A percentile compares a stretch with the other conserved stretches of the same genome.
These are phyloP conservation scores for Oreocharis arfaki DNA, from an alignment of 2,113 vertebrate species.

Conservation along the genomic window DNA sequence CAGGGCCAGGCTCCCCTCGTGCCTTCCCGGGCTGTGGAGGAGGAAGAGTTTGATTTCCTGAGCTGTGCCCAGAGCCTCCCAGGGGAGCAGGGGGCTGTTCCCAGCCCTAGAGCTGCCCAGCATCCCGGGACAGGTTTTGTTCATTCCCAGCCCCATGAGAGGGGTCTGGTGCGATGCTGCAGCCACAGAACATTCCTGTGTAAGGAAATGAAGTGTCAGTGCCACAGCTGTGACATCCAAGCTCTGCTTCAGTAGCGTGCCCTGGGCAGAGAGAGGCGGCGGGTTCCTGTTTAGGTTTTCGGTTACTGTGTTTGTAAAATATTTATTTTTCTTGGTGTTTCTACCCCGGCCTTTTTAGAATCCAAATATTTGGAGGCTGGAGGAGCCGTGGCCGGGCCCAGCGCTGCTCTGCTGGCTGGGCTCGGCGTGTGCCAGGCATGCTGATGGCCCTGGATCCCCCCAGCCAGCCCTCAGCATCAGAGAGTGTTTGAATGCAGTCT, in stretches of 20 bases:
- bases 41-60: neutral
- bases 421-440: neutral
- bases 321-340: constrained; percentile 66
- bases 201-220: constrained; percentile 39
- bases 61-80: neutral
- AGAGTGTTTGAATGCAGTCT: neutral
- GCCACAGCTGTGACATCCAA: constrained; percentile 36
- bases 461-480: neutral
- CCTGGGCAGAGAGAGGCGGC: neutral
- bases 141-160: neutral
- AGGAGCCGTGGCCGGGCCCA: neutral
- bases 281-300: constrained; percentile 59
- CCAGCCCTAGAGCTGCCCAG: neutral
- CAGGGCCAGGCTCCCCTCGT: fast-evolving
- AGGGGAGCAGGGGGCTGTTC: neutral
- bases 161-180: neutral
- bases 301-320: constrained; percentile 58
- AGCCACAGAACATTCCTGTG: constrained; percentile 23
- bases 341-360: constrained; percentile 12
- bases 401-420: neutral
- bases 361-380: constrained; percentile 44
- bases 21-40: fast-evolving
- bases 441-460: neutral
- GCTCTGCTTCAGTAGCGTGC: neutral
- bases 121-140: neutral